Base-by-base conservation (phyloP, 2,888 invertebrate species). In the Caenorhabditis becei region DNA sequence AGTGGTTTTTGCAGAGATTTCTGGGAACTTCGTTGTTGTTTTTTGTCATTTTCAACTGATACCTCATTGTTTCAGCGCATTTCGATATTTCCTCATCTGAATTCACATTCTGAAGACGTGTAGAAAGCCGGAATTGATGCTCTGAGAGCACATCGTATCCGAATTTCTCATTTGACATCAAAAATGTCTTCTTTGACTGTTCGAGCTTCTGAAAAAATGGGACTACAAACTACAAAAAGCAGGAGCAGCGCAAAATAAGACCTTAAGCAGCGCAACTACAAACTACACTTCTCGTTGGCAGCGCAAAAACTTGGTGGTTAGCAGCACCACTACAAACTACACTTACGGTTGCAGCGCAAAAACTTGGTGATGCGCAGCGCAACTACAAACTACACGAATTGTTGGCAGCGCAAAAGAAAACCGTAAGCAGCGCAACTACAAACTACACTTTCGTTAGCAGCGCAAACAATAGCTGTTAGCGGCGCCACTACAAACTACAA, bases 121-220 rank as follows among this genome's bases (percentile, higher is more conserved):
- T 85, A 1, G 88, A 84, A 2, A 89, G 63, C 4, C 89, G 84
- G 53, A 89, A 89, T 2, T 83, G 62, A 2, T 80, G n/a, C 1
- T 65, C 70, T 49, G 74, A 28, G 16, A 87, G 79, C 3, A 88
- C 82, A 67, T 89, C 89, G 44, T 88, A 88, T 0, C 82, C 71
- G 59, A 80, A 89, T 37, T 84, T 80, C 23, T 87, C 87, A 51
- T 86, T 81, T 0, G 87, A 79, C 78, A 89, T 70, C 8, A 89
- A 66, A 35, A 89, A 89, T 0, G 84, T 80, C 20, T 80, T 69
- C 26, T 88, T 78, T 11, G 86, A 81, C 35, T 77, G 74, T 32
- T 54, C 51, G n/a, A 89, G 86, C 16, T 80, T 80, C 85, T 88
- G 53, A 59, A 85, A 77, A 20, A 4, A 0, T 23, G n/a, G 14